These are phyloP conservation scores for Eonycteris spelaea DNA, from an alignment of 2,113 vertebrate genomes.

Conservation along the genomic window DNA sequence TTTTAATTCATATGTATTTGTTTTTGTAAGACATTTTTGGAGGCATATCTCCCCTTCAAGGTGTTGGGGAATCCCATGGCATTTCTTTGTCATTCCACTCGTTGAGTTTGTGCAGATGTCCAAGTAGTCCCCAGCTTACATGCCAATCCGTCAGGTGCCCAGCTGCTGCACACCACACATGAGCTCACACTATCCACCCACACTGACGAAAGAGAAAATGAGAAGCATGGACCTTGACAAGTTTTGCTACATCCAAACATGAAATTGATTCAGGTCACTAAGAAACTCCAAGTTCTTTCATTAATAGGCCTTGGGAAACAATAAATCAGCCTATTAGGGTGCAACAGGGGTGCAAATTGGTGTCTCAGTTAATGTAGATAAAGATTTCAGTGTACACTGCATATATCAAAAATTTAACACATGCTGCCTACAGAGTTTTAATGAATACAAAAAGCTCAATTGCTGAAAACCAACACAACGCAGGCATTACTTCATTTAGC, in stretches of 20 bases:
- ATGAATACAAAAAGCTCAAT: conserved; percentile 82
- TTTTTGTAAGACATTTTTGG: not conserved
- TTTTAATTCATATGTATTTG: not conserved
- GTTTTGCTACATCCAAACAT: conserved; percentile 72
- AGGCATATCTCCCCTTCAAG: not conserved
- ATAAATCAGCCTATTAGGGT: conserved; percentile 79
- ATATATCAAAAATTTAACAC: conserved; percentile 82
- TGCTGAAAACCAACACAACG: conserved; percentile 75
- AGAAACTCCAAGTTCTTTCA: conserved; percentile 70
- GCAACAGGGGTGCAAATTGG: conserved; percentile 68
- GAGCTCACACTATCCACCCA: not conserved
- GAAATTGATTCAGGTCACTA: conserved; percentile 69
- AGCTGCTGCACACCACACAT: rapidly evolving
- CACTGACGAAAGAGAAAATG: not conserved
- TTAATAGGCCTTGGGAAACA: conserved; percentile 73
- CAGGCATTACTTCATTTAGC: conserved; percentile 77
- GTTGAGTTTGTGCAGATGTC: not conserved
- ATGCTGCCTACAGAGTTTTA: conserved; percentile 70
- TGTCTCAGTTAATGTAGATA: conserved; percentile 80
- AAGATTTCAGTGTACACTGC: conserved; percentile 71
- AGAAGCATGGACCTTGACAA: conserved; percentile 74
- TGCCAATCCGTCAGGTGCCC: not conserved
- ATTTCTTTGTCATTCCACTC: not conserved
- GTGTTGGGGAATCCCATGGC: not conserved
- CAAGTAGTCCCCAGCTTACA: not conserved